Conservation (phyloP, 2,797 vertebrate species). For the Rhinogobio ventralis region DNA sequence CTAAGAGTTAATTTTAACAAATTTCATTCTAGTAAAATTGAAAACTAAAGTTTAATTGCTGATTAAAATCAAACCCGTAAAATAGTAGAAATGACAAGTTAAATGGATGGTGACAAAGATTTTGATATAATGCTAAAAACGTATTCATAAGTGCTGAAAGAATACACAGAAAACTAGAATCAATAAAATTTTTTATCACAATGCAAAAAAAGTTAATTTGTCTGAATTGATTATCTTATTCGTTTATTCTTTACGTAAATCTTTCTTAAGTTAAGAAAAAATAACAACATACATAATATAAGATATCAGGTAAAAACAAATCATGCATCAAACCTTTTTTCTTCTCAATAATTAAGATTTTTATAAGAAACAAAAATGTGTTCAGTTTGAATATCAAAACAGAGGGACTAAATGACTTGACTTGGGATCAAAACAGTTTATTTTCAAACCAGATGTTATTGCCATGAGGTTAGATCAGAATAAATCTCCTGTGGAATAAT, state of each 20-base stretch:
- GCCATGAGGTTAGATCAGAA: constrained; percentile 32
- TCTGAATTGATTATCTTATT: neutral
- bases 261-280: neutral
- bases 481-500: constrained; percentile 41
- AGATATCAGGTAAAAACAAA: neutral
- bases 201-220: neutral
- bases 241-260: neutral
- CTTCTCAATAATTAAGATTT: neutral
- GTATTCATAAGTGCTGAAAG: neutral
- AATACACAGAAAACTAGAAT: neutral
- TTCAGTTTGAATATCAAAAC: neutral
- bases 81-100: neutral
- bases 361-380: constrained; percentile 1
- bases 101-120: neutral
- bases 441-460: constrained; percentile 48
- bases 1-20: neutral
- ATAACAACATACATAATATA: neutral
- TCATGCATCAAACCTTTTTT: neutral
- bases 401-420: neutral
- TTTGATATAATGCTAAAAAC: neutral
- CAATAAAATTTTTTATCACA: neutral
- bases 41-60: neutral
- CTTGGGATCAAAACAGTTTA: constrained; percentile 19
- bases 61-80: neutral
- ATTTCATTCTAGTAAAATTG: too few relatives aligned